phyloP scores from a whole-genome alignment of 2,113 vertebrate genomes.

The Platichthys stellatus region DNA sequence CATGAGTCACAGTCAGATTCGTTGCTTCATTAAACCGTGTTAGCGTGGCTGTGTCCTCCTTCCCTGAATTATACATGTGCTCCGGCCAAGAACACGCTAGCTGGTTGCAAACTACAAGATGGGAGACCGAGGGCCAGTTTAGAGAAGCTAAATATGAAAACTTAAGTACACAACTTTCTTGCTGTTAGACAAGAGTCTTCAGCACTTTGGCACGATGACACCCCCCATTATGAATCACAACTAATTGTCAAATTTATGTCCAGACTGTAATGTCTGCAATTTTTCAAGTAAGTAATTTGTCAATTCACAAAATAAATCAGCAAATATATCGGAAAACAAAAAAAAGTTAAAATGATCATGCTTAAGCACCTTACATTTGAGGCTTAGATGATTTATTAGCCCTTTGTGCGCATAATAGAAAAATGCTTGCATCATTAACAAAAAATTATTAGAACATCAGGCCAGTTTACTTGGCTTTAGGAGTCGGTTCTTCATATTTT shows the following conservation, averaged over 20 bases:
- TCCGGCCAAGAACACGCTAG: slow-evolving; percentile 35
- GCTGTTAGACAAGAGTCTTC: not conserved
- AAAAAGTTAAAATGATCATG: not conserved
- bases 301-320: not conserved
- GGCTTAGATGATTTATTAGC: not conserved
- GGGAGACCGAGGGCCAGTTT: not conserved
- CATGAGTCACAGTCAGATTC: slow-evolving; percentile 49
- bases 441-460: too few species aligned
- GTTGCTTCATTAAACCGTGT: slow-evolving; percentile 64
- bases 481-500: too few species aligned
- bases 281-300: not conserved
- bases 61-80: slow-evolving; percentile 63
- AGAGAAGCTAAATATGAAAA: not conserved
- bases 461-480: too few species aligned
- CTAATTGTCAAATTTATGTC: not conserved
- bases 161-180: not conserved
- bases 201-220: not conserved
- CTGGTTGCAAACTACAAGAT: slow-evolving; percentile 34
- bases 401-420: too few species aligned
- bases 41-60: slow-evolving; percentile 42
- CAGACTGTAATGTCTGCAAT: not conserved
- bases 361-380: not conserved
- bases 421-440: too few species aligned
- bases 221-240: not conserved
- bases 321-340: not conserved